Base-by-base conservation (phyloP, 2,888 invertebrate genomes). In the Drosophila lacicola region DNA sequence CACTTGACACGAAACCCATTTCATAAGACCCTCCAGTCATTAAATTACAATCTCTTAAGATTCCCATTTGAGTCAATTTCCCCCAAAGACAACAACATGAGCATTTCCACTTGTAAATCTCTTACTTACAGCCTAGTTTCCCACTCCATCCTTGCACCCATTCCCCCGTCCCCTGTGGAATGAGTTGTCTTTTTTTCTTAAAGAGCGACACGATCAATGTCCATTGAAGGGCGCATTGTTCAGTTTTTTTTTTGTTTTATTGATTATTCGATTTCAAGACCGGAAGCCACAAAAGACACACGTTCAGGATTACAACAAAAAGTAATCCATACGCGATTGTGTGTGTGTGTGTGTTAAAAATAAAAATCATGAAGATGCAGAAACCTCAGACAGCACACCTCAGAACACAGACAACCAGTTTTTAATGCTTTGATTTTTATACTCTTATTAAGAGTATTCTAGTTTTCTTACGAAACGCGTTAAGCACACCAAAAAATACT, bases 181-280 rank as follows among this genome's bases (percentile, higher is more conserved):
- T 74, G 82, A 70, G 63, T 75, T 57, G 63, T 50, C 21, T 42
- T 33, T 34, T 34, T 55, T n/a, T 29, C 36, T 39, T 42, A 44
- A 17, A 25, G 9, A 44, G 42, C 58, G 78, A 71, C 72, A 73
- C 66, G 82, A 82, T 82, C 82, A 85, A 82, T 82, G 76, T 76
- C 64, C 64, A 85, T 76, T 79, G 60, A 71, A 78, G 85, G 50
- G 62, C 55, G 29, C 50, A 34, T 21, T 29, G 67, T 54, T 70
- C 42, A 60, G 39, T 46, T 50, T 68, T 50, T 46, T 36, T 21
- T 44, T 19, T 41, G 64, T 63, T 70, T 73, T 70, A 78, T 85
- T 79, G 86, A 77, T 88, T 88, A 67, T 78, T 85, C 66, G 53
- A 63, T 66, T 70, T 73, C 63, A 87, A 85, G 78, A 89, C 84